Evolutionary conservation across 2,113 vertebrate species (phyloP).

Genomic region (Monopterus albus): DNA sequence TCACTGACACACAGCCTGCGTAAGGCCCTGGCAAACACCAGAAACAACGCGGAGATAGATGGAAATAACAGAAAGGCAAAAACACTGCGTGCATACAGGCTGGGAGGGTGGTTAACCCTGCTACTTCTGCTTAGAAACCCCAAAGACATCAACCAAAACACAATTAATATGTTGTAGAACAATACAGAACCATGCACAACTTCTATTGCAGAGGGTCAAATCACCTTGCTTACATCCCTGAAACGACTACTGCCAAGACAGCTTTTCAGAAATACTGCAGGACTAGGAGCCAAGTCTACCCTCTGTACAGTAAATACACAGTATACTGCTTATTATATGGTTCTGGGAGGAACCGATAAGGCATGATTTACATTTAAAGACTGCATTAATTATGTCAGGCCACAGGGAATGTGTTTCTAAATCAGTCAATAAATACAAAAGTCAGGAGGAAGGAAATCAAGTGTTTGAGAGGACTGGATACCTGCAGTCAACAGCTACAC

Average conservation of each 20-base stretch:
- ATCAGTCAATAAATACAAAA: conserved; percentile 77
- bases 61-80: conserved; percentile 25
- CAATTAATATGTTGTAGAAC: conserved; percentile 40
- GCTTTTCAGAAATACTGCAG: conserved; percentile 63
- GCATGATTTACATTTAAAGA: conserved; percentile 66
- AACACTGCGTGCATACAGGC: conserved; percentile 62
- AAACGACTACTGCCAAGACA: conserved; percentile 52
- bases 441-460: conserved; percentile 2
- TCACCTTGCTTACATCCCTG: conserved; percentile 56
- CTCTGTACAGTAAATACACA: conserved; percentile 65
- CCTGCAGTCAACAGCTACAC: conserved; percentile 83
- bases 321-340: conserved; percentile 33
- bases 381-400: conserved; percentile 62
- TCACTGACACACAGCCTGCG: conserved; percentile 50
- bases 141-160: conserved; percentile 35
- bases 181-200: conserved; percentile 2
- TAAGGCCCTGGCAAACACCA: conserved; percentile 18
- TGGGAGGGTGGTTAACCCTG: conserved; percentile 11
- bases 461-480: conserved; percentile 78
- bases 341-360: conserved; percentile 67
- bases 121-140: conserved; percentile 39
- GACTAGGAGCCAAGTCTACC: conserved; percentile 17
- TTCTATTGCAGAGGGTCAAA: conserved; percentile 18
- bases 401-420: conserved; percentile 77
- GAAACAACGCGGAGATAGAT: conserved; percentile 12